Base-by-base conservation (phyloP, 2,113 vertebrate species). In the Cyphomyrus discorhynchus region DNA sequence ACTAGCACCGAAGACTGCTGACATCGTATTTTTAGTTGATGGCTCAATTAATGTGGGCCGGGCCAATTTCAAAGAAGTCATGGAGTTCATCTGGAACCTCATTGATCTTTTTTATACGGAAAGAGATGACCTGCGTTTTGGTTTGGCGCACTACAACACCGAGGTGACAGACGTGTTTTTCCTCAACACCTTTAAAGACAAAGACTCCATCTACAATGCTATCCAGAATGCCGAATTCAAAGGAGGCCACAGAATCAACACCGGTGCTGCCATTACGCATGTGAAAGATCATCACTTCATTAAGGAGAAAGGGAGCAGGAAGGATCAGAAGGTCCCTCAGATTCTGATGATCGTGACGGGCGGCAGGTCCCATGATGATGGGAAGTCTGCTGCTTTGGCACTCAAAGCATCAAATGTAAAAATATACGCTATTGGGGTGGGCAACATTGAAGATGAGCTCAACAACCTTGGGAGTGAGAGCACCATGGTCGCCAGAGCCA, bases 21-120 rank as follows among this genome's bases (percentile, higher is more conserved):
- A 99, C 86, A 97, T 99, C 11, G 98, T 99, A 62, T 99, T 99
- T 95, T 95, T 99, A 90, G 93, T 99, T 93, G 98, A 99, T 35
- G 97, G 98, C 7, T 99, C 98, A 92, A 99, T 99, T 89, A 99
- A 99, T 89, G 93, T 99, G 89, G 96, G 96, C 74, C 95, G 92
- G 56, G 94, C 94, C 0, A 96, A 95, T 92, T 99, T 99, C 93
- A 96, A 95, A 13, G 93, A 95, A 90, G 96, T 98, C 82, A 96
- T 97, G 90, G 53, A 91, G 0, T 99, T 99, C 6, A 96, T 97
- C 50, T 91, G 89, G 4, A 97, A 95, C 0, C 94, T 99, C 6
- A 95, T 99, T 86, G 98, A 99, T 7, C 94, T 96, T 0, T 96
- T 98, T 89, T 98, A 93, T 89, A 96, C 90, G 2, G 97, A 96